Evolutionary conservation across 2,113 vertebrate species (phyloP).

Genomic region (Bolborhynchus lineola): DNA sequence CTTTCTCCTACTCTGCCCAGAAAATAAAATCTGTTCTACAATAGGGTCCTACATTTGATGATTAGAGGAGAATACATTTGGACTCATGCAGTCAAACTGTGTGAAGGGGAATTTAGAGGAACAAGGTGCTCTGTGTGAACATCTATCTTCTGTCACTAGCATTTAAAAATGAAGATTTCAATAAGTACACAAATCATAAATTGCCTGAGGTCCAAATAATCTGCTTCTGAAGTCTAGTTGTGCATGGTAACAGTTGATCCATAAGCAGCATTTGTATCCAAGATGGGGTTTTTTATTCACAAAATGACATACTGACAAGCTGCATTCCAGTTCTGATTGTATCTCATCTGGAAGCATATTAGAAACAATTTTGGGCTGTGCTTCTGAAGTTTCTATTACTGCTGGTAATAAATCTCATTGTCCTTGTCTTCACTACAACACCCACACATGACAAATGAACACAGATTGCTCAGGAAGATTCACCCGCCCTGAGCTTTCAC

Average conservation of each 20-base stretch:
- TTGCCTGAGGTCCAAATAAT: background rate
- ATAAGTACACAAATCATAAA: background rate
- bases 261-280: background rate
- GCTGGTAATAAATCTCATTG: slow-evolving; percentile 16
- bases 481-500: background rate
- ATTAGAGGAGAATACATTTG: background rate
- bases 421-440: background rate
- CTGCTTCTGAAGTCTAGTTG: background rate
- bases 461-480: background rate
- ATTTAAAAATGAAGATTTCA: background rate
- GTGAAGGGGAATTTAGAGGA: background rate
- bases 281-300: background rate
- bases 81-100: background rate
- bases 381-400: background rate
- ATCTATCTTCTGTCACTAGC: background rate
- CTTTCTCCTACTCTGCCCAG: background rate
- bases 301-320: background rate
- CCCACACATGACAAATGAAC: background rate
- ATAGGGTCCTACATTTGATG: background rate
- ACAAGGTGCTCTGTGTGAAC: background rate
- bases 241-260: background rate
- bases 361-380: background rate
- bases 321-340: background rate
- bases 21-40: background rate
- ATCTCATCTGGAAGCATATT: background rate